These are phyloP conservation scores for Psittacara wagleri DNA, from an alignment of 2,113 vertebrate genomes.

Conservation along the genomic window DNA sequence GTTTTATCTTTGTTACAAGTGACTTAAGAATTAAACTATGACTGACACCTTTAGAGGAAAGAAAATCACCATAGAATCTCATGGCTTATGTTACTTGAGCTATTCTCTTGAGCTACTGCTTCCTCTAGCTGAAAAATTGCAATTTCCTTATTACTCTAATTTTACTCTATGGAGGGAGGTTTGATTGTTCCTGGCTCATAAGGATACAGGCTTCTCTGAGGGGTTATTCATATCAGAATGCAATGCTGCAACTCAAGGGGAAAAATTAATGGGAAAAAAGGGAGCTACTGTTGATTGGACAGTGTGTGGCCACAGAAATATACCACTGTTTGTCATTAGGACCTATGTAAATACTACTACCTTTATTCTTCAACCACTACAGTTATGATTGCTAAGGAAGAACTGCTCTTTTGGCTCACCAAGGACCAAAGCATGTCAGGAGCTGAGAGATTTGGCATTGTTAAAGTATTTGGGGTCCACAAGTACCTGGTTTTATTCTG, in stretches of 20 bases:
- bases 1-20: background rate
- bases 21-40: background rate
- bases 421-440: background rate
- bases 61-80: background rate
- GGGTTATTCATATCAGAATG: background rate
- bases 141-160: background rate
- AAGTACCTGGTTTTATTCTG: background rate
- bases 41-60: background rate
- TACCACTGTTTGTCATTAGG: background rate
- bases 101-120: background rate
- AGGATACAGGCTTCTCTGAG: background rate
- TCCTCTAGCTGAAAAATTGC: background rate
- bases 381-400: background rate
- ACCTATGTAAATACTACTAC: background rate
- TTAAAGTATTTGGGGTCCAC: accelerated
- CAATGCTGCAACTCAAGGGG: background rate
- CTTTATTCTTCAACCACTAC: background rate
- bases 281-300: background rate
- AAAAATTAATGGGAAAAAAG: background rate
- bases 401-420: background rate
- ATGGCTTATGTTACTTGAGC: background rate
- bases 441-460: background rate
- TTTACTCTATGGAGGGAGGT: background rate
- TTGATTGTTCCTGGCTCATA: background rate
- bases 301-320: background rate